Evolutionary conservation across 2,113 vertebrate genomes (phyloP).

Genomic region (Brachyistius frenatus): DNA sequence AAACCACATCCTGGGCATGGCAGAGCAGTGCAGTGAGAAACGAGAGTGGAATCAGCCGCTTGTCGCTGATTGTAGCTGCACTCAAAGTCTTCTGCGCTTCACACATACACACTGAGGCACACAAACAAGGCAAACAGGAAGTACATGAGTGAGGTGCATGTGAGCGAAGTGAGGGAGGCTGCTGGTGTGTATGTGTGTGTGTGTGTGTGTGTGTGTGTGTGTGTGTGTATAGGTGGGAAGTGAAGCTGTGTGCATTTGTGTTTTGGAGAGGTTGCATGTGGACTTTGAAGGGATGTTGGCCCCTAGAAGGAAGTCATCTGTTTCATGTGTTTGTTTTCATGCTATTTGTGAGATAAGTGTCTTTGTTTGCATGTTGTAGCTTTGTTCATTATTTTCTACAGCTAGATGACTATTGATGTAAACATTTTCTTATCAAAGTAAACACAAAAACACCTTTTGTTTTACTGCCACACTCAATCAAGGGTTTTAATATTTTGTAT

Average conservation of each 20-base stretch:
- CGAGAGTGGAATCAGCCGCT: slow-evolving; percentile 9
- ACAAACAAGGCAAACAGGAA: slow-evolving; percentile 81
- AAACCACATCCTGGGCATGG: slow-evolving; percentile 73
- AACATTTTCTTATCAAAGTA: background rate
- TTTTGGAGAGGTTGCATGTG: slow-evolving; percentile 49
- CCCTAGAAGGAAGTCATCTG: slow-evolving; percentile 71
- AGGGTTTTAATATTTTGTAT: too few relatives aligned
- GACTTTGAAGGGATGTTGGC: slow-evolving; percentile 68
- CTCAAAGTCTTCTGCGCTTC: slow-evolving; percentile 6
- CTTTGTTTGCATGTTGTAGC: slow-evolving; percentile 46
- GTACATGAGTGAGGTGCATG: slow-evolving; percentile 67
- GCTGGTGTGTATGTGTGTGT: slow-evolving; percentile 20
- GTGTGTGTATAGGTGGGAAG: slow-evolving; percentile 12
- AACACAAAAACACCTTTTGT: background rate
- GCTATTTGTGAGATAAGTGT: slow-evolving; percentile 33
- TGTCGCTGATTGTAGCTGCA: slow-evolving; percentile 10
- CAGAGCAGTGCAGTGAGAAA: background rate
- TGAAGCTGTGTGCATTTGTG: slow-evolving; percentile 1
- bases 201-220: slow-evolving; percentile 2
- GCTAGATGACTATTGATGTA: background rate
- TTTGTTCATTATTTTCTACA: slow-evolving; percentile 46
- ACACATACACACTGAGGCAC: slow-evolving; percentile 28
- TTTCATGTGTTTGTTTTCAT: slow-evolving; percentile 58
- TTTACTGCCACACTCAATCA: background rate
- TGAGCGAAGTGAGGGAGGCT: slow-evolving; percentile 75